Evolutionary conservation across 2,888 invertebrate species (phyloP).

Genomic region (Aelia acuminata): DNA sequence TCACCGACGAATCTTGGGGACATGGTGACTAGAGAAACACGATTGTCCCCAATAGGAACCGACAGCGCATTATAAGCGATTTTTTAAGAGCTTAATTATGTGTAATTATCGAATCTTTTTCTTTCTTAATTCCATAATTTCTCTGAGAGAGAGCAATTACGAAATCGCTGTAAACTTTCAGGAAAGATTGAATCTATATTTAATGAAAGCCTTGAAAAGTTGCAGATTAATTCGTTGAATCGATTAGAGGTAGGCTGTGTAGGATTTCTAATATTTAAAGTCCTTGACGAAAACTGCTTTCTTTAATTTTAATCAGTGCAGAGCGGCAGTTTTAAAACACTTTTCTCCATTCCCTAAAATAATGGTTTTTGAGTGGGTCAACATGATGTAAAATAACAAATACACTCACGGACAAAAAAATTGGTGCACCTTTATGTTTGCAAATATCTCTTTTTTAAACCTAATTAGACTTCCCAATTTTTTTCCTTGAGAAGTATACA

Average conservation of each 20-base stretch:
- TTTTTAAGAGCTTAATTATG: background rate
- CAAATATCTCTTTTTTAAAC: no score
- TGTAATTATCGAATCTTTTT: background rate
- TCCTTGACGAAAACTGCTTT: background rate
- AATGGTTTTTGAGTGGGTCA: no score
- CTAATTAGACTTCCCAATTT: no score
- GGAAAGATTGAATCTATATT: constrained; percentile 26
- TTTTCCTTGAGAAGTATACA: no score
- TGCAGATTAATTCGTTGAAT: constrained; percentile 13
- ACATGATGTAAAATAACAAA: no score
- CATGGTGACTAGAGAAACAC: background rate
- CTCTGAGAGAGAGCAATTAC: constrained; percentile 31
- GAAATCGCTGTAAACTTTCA: background rate
- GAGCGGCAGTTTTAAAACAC: no score
- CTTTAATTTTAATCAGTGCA: no score
- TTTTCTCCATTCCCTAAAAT: no score
- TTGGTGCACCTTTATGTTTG: no score
- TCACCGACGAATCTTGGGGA: background rate
- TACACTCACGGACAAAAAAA: no score
- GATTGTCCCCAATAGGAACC: background rate
- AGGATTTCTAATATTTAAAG: background rate
- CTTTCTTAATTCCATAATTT: no score
- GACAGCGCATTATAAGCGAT: background rate
- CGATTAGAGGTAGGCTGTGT: background rate
- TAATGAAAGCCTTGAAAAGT: background rate